Base-by-base conservation (phyloP, 2,113 vertebrate species). In the Alexandromys fortis region DNA sequence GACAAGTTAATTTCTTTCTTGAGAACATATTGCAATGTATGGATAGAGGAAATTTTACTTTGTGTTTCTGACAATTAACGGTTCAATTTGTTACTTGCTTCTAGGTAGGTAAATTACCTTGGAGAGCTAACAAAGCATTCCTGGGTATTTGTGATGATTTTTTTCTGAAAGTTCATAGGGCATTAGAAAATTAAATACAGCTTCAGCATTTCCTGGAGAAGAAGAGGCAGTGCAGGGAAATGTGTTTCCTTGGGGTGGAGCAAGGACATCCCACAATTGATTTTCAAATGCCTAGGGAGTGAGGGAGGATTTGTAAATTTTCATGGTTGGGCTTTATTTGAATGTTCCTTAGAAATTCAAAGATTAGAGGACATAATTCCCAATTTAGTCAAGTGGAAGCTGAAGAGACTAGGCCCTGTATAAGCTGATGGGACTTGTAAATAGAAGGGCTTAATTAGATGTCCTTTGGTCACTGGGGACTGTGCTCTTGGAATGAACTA, bases 1-100 rank as follows among this genome's bases (percentile, higher is more conserved):
- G 61, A 87, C 90, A 97, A 97, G 63, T 24, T 61, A 93, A 16
- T 49, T 78, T 49, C 1, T 93, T 67, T 81, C 72, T 96, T 78
- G 33, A 7, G 12, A 91, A 90, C 1, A 55, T 92, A 38, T 4
- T 49, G 8, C 72, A 73, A 24, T 22, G 72, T 10, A 24, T 5
- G 4, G n/a, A 42, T 61, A 79, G 52, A 68, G 26, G 5, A 9
- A 65, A 2, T 7, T 68, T 82, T 92, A n/a, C 42, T 72, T 33
- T 76, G 12, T 79, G 21, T 61, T 30, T 52, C 26, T 91, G 81
- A 61, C 49, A 90, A 28, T 89, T 47, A 86, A 58, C 0, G 5
- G 8, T 3, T 75, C 86, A 30, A 11, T 89, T 19, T 45, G 35
- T 6, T 61, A 61, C 26, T 70, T 75, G 33, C 21, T 92, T 88